These are phyloP conservation scores for Spodoptera littoralis DNA, from an alignment of 2,888 invertebrate species.

Conservation along the genomic window DNA sequence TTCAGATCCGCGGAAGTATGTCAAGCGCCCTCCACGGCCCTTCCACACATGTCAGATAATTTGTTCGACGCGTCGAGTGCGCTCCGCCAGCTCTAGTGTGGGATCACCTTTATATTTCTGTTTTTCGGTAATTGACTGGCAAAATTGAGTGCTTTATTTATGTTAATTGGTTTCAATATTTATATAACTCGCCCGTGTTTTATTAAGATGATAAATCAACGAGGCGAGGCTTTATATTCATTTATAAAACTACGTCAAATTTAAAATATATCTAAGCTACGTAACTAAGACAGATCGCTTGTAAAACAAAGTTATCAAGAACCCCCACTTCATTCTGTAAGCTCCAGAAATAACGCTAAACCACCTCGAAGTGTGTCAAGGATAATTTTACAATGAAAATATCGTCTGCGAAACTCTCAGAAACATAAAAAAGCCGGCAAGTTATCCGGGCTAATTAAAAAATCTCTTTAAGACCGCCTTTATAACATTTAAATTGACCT, in stretches of 20 bases:
- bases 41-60: conserved; percentile 66
- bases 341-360: conserved; percentile 17
- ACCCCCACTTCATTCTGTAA: conserved; percentile 7
- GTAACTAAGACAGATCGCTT: conserved; percentile 2
- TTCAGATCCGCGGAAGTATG: conserved; percentile 66
- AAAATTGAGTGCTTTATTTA: conserved; percentile 16
- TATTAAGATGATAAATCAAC: background rate
- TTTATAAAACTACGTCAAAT: too few species aligned
- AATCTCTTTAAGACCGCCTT: conserved; percentile 49
- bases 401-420: conserved; percentile 18
- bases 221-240: too few species aligned
- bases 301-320: conserved; percentile 9
- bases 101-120: conserved; percentile 61
- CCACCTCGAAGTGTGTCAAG: conserved; percentile 34
- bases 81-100: conserved; percentile 52
- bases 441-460: conserved; percentile 54
- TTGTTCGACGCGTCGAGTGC: conserved; percentile 65
- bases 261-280: too few species aligned
- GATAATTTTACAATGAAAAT: conserved; percentile 41
- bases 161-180: conserved; percentile 11
- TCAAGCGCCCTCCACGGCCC: conserved; percentile 67
- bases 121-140: conserved; percentile 51
- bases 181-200: background rate
- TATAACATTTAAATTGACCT: conserved; percentile 57
- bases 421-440: conserved; percentile 23